phyloP scores from a whole-genome alignment of 2,113 vertebrate genomes.

The Epinephelus lanceolatus region DNA sequence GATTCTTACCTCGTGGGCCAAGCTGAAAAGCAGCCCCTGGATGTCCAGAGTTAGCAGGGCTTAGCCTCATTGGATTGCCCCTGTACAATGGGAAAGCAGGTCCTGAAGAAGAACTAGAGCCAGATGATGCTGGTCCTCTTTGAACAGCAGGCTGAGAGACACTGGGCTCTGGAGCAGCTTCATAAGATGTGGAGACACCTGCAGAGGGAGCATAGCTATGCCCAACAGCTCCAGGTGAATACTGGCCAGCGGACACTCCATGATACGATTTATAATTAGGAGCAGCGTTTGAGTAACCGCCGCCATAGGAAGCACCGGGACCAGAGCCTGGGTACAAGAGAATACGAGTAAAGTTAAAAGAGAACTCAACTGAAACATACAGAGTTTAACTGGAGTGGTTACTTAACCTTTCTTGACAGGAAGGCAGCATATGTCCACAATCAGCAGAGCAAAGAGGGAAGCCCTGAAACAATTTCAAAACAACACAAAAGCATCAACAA shows the following conservation, averaged over 20 bases:
- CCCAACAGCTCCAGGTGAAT: background rate
- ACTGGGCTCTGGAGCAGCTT: background rate
- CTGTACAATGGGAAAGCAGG: background rate
- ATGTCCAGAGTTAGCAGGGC: background rate
- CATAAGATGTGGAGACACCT: background rate
- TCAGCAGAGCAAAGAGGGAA: constrained; percentile 45
- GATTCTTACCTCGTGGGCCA: background rate
- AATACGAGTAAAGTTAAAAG: background rate
- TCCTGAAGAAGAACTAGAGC: background rate
- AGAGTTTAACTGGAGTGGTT: background rate
- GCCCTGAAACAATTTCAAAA: constrained; percentile 10
- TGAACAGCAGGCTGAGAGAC: background rate
- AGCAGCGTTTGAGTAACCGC: background rate
- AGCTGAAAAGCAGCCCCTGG: constrained; percentile 1
- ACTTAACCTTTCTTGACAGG: constrained; percentile 27
- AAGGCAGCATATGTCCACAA: background rate
- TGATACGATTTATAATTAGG: background rate
- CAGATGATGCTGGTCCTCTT: background rate
- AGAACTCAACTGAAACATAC: accelerated
- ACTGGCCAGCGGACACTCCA: background rate
- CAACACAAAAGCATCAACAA: background rate
- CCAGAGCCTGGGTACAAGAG: background rate
- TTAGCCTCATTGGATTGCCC: accelerated
- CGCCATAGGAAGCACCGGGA: background rate
- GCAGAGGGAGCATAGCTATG: accelerated